These are phyloP conservation scores for Drosophila nasuta DNA, from an alignment of 1,140 invertebrate species.

Conservation along the genomic window DNA sequence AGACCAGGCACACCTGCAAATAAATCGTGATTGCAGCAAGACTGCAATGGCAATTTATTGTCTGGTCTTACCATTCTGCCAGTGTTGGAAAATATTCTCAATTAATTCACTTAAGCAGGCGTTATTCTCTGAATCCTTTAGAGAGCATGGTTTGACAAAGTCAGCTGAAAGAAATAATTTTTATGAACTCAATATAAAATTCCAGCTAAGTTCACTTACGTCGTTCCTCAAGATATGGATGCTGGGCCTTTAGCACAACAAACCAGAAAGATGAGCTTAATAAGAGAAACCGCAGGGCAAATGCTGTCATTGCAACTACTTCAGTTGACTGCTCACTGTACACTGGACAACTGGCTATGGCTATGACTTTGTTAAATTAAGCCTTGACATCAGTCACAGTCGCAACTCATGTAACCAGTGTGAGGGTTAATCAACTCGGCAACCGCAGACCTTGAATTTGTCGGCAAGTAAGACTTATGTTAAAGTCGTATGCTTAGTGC, in stretches of 20 bases:
- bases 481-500: no score
- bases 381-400: not conserved
- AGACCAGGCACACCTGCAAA: slow-evolving; percentile 52
- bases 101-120: slow-evolving; percentile 28
- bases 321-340: slow-evolving; percentile 29
- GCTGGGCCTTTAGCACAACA: slow-evolving; percentile 11
- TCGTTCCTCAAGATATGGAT: slow-evolving; percentile 27
- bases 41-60: not conserved
- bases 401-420: slow-evolving; percentile 14
- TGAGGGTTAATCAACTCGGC: slow-evolving; percentile 44
- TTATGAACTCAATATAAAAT: no score
- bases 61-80: slow-evolving; percentile 40
- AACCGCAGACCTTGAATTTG: slow-evolving; percentile 50
- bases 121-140: slow-evolving; percentile 23
- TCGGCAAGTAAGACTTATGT: no score
- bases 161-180: slow-evolving; percentile 19
- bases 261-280: slow-evolving; percentile 17
- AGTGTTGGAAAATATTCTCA: slow-evolving; percentile 34
- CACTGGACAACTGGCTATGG: slow-evolving; percentile 35
- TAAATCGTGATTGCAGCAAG: not conserved
- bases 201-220: slow-evolving; percentile 27
- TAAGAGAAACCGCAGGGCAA: slow-evolving; percentile 11
- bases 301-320: slow-evolving; percentile 38
- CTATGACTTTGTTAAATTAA: slow-evolving; percentile 15
- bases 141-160: slow-evolving; percentile 42